phyloP scores from a whole-genome alignment of 2,888 invertebrate species.

The Orgyia antiqua region DNA sequence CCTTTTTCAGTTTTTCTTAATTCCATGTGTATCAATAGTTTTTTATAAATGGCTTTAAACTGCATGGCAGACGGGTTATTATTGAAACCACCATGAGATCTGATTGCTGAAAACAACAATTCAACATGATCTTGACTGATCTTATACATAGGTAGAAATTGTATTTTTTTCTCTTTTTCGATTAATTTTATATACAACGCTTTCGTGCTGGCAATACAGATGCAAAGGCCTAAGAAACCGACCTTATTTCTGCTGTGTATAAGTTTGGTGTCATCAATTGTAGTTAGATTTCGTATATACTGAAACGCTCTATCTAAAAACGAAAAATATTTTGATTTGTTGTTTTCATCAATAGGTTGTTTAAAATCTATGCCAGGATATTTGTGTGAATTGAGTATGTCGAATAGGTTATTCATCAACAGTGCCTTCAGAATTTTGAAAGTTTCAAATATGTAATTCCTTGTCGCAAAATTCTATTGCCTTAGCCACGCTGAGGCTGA shows the following conservation, averaged over 20 bases:
- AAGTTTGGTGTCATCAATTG: background rate
- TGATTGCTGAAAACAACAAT: slow-evolving; percentile 4
- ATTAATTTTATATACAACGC: background rate
- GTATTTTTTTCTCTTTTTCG: slow-evolving; percentile 1
- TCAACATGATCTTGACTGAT: slow-evolving; percentile 4
- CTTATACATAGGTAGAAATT: slow-evolving; percentile 1
- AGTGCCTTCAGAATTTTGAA: slow-evolving; percentile 4
- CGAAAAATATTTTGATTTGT: slow-evolving; percentile 5
- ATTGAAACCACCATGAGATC: slow-evolving; percentile 3
- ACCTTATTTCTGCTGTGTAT: slow-evolving; percentile 1
- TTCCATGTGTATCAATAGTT: slow-evolving; percentile 1
- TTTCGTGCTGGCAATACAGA: slow-evolving; percentile 3
- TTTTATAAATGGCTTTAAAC: slow-evolving; percentile 3
- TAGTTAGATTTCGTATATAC: background rate
- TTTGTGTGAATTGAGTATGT: slow-evolving; percentile 5
- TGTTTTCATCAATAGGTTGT: slow-evolving; percentile 4
- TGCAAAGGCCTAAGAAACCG: slow-evolving; percentile 4
- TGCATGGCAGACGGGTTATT: slow-evolving; percentile 4
- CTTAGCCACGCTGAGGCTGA: slow-evolving; percentile 4
- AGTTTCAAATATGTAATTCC: slow-evolving; percentile 4
- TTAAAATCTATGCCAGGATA: slow-evolving; percentile 4
- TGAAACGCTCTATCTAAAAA: slow-evolving; percentile 1
- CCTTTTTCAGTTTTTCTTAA: background rate
- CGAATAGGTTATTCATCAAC: slow-evolving; percentile 3
- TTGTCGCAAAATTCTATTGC: slow-evolving; percentile 4